Conservation (phyloP, 2,888 invertebrate genomes). For the Elysia crispata region DNA sequence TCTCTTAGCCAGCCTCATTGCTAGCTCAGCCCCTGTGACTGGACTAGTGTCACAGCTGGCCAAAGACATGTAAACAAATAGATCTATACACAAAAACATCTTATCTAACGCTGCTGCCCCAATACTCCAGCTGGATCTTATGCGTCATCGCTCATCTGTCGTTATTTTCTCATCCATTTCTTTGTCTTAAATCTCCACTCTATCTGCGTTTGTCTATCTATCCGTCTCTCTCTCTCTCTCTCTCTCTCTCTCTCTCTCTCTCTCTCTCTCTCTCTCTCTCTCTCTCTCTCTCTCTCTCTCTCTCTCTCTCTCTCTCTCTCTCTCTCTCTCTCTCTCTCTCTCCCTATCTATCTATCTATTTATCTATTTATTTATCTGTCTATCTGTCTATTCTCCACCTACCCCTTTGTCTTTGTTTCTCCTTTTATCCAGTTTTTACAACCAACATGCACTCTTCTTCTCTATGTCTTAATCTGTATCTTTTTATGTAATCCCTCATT, state of each 20-base stretch:
- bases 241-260: neutral
- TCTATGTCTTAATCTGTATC: constrained; percentile 10
- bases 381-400: constrained; percentile 27
- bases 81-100: neutral
- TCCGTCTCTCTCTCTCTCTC: neutral
- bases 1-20: too few relatives aligned
- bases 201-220: constrained; percentile 11
- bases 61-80: too few relatives aligned
- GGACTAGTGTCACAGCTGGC: too few relatives aligned
- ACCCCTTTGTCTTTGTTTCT: constrained; percentile 3
- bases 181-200: neutral
- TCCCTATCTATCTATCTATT: neutral
- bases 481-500: too few relatives aligned
- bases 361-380: neutral
- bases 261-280: neutral
- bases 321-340: neutral
- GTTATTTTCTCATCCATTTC: too few relatives aligned
- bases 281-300: neutral
- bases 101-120: neutral
- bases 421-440: too few relatives aligned
- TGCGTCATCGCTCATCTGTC: neutral
- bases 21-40: too few relatives aligned
- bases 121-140: neutral
- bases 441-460: constrained; percentile 12
- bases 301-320: constrained; percentile 4